A percentile compares a stretch with the other conserved stretches of the same genome.
phyloP scores from a whole-genome alignment of 2,888 invertebrate species.

The Nebria brevicollis region DNA sequence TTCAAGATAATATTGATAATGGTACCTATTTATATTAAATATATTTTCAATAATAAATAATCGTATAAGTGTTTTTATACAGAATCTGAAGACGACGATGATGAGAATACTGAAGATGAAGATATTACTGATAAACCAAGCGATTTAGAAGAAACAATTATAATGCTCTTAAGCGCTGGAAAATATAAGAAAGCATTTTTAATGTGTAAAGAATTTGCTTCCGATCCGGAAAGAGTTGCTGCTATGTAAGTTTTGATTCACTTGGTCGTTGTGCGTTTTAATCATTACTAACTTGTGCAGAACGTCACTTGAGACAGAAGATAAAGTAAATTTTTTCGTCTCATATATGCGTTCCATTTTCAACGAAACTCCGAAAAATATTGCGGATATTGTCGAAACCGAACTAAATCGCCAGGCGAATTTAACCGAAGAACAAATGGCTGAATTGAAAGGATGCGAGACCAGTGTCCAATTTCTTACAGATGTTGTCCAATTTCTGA shows the following conservation, averaged over 20 bases:
- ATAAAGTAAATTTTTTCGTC: slow-evolving; percentile 52
- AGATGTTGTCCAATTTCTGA: slow-evolving; percentile 60
- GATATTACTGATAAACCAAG: slow-evolving; percentile 43
- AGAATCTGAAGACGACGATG: not conserved
- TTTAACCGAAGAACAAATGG: slow-evolving; percentile 49
- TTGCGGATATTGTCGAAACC: slow-evolving; percentile 36
- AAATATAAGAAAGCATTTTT: slow-evolving; percentile 67
- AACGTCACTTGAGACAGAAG: slow-evolving; percentile 48
- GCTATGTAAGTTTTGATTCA: slow-evolving; percentile 26
- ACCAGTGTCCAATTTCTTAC: slow-evolving; percentile 76
- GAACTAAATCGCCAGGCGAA: slow-evolving; percentile 33
- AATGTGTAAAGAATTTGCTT: slow-evolving; percentile 48
- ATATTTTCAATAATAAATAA: too few relatives aligned
- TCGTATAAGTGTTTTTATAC: slow-evolving; percentile 28
- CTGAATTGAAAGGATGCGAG: slow-evolving; percentile 61
- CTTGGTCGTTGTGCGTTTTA: too few relatives aligned
- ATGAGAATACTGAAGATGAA: slow-evolving; percentile 50
- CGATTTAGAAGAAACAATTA: slow-evolving; percentile 56
- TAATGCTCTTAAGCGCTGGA: slow-evolving; percentile 63
- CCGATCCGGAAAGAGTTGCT: slow-evolving; percentile 38
- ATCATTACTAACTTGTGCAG: slow-evolving; percentile 44
- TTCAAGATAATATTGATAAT: slow-evolving; percentile 65
- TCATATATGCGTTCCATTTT: slow-evolving; percentile 52
- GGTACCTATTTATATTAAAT: slow-evolving; percentile 24
- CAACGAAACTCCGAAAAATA: slow-evolving; percentile 48